Percentiles rank a stretch among this genome's conserved stretches.
phyloP scores from a whole-genome alignment of 2,888 invertebrate species.

The Dascillus cervinus region DNA sequence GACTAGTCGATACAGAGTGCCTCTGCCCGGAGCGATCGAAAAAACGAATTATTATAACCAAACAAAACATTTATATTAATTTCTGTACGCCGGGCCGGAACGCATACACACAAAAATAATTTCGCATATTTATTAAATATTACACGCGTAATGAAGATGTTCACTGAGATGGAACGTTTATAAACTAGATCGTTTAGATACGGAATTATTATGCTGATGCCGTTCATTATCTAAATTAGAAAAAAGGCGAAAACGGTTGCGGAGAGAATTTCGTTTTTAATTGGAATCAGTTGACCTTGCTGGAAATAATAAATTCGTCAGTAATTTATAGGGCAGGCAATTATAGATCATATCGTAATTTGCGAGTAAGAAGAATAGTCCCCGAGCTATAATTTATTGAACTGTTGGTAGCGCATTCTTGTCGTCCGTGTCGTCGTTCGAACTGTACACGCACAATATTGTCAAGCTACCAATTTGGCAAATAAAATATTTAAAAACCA shows the following conservation, averaged over 20 bases:
- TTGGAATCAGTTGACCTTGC: slow-evolving; percentile 21
- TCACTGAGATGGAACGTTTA: neutral
- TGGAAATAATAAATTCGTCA: slow-evolving; percentile 24
- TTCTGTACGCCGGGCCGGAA: slow-evolving; percentile 3
- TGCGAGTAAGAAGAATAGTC: slow-evolving; percentile 17
- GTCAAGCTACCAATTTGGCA: no score
- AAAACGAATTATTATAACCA: slow-evolving; percentile 18
- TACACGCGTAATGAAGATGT: slow-evolving; percentile 1
- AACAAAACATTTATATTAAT: slow-evolving; percentile 16
- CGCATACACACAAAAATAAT: no score
- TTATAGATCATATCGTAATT: slow-evolving; percentile 31
- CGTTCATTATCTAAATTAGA: neutral
- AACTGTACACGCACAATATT: no score
- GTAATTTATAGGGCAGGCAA: slow-evolving; percentile 31
- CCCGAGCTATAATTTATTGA: slow-evolving; percentile 17
- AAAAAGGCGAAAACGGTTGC: slow-evolving; percentile 9
- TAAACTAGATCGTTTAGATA: neutral
- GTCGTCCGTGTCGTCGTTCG: no score
- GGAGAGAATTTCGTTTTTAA: slow-evolving; percentile 19
- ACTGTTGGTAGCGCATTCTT: no score
- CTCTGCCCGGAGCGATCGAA: no score
- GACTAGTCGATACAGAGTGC: no score
- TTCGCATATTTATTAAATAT: no score
- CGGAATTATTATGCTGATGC: neutral
- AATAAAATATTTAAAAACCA: no score